phyloP scores from a whole-genome alignment of 1,140 invertebrate species.

The Caenorhabditis inopinata region DNA sequence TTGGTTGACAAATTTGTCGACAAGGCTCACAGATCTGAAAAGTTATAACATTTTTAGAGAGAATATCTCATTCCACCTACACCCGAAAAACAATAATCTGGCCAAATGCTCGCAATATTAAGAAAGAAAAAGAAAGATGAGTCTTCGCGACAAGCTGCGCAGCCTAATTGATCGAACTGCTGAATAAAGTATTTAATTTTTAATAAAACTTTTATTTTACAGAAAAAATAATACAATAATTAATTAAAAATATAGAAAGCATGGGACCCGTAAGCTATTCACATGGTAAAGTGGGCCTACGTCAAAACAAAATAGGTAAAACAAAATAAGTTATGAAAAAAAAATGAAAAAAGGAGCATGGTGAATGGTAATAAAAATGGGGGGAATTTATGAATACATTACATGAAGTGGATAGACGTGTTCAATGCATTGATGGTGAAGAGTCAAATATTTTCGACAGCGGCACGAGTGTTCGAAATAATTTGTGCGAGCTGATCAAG shows the following conservation, averaged over 20 bases:
- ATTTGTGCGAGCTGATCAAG: constrained; percentile 14
- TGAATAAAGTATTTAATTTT: no score
- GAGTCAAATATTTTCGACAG: background rate
- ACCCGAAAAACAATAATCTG: background rate
- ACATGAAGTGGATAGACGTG: constrained; percentile 20
- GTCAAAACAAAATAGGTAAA: background rate
- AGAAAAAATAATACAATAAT: constrained; percentile 11
- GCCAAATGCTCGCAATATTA: background rate
- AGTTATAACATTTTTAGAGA: background rate
- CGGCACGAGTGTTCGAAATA: background rate
- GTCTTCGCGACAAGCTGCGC: background rate
- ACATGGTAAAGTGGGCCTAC: background rate
- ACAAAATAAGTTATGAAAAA: background rate
- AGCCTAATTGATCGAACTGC: background rate
- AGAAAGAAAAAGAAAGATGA: background rate
- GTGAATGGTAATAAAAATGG: background rate
- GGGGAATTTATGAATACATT: background rate
- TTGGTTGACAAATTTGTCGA: no score
- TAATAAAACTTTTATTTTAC: no score
- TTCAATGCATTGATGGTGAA: no score
- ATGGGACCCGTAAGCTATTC: background rate
- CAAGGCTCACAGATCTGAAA: no score
- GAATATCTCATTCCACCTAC: background rate
- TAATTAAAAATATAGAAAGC: background rate
- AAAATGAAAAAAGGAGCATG: background rate